phyloP scores from a whole-genome alignment of 2,113 vertebrate genomes.

The Panurus biarmicus region DNA sequence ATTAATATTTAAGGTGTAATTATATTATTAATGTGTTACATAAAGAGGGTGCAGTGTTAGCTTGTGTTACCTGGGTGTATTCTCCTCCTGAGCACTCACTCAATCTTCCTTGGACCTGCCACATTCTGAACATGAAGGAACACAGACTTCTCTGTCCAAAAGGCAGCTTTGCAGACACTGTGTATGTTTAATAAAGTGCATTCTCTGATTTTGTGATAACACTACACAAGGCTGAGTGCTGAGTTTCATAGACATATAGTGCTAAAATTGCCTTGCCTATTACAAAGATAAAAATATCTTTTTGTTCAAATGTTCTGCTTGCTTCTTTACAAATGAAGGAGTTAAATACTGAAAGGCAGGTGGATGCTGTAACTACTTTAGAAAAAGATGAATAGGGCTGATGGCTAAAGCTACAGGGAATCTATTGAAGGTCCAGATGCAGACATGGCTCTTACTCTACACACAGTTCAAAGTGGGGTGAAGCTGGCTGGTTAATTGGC shows the following conservation, averaged over 20 bases:
- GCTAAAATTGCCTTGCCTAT: conserved; percentile 71
- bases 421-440: conserved; percentile 80
- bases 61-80: background rate
- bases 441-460: conserved; percentile 72
- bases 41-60: background rate
- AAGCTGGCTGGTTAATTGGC: conserved; percentile 78
- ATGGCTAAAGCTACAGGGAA: conserved; percentile 78
- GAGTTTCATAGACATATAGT: conserved; percentile 53
- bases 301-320: conserved; percentile 74
- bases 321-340: conserved; percentile 77
- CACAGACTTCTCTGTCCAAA: background rate
- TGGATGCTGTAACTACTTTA: conserved; percentile 75
- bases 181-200: conserved; percentile 47
- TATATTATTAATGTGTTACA: background rate
- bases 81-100: background rate
- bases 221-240: conserved; percentile 61
- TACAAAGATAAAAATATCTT: conserved; percentile 76
- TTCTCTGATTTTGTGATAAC: conserved; percentile 67
- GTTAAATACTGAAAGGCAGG: conserved; percentile 80
- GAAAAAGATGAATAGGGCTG: conserved; percentile 78
- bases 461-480: conserved; percentile 77
- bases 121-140: background rate
- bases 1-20: background rate
- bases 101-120: background rate
- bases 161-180: conserved; percentile 22